Evolutionary conservation across 2,888 invertebrate species (phyloP).

Genomic region (Tachina lurida): DNA sequence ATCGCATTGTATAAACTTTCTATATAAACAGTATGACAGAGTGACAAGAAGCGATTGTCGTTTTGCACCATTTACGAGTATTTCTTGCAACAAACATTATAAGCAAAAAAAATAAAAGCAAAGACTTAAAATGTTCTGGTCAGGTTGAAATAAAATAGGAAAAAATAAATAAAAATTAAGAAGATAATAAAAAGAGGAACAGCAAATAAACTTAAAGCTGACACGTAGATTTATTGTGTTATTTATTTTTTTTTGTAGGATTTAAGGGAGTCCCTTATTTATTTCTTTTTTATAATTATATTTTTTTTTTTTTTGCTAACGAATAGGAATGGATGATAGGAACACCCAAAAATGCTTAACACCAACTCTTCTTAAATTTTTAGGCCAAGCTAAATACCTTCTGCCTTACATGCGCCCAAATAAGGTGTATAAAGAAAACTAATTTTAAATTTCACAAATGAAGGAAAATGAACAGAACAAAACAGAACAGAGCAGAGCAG

Average conservation of each 20-base stretch:
- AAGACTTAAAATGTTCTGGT: constrained; percentile 62
- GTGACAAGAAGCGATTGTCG: constrained; percentile 53
- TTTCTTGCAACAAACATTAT: constrained; percentile 13
- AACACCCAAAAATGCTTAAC: background rate
- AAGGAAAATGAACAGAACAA: background rate
- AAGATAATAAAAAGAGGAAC: constrained; percentile 46
- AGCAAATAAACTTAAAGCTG: constrained; percentile 70
- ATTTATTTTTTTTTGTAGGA: constrained; percentile 7
- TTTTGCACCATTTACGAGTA: constrained; percentile 49
- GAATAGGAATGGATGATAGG: too few species aligned
- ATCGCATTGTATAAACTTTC: constrained; percentile 62
- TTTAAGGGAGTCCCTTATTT: constrained; percentile 17
- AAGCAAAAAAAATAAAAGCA: constrained; percentile 23
- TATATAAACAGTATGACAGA: constrained; percentile 47
- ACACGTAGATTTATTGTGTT: constrained; percentile 71
- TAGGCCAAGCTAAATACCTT: constrained; percentile 51
- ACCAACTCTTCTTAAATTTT: constrained; percentile 13
- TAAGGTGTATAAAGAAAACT: constrained; percentile 23
- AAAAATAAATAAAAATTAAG: background rate
- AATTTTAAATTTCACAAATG: constrained; percentile 33
- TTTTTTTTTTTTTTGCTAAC: background rate
- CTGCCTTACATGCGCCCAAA: background rate
- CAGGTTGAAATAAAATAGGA: constrained; percentile 52
- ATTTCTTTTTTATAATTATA: background rate
- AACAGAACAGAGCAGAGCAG: background rate